These are phyloP conservation scores for Tipula unca DNA, from an alignment of 2,888 invertebrate species.

Conservation along the genomic window DNA sequence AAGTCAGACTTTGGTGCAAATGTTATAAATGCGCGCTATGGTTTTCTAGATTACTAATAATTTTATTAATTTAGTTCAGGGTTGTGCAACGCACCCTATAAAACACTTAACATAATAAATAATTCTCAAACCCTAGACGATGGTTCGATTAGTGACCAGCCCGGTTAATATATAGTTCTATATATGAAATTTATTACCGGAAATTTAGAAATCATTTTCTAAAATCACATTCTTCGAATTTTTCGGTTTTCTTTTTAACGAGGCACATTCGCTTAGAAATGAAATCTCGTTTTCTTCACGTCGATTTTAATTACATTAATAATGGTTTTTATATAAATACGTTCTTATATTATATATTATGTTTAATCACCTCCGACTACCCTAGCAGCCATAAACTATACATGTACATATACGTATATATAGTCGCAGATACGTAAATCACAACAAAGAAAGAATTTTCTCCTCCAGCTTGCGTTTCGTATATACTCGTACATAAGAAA, in stretches of 20 bases:
- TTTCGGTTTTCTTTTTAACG: not conserved
- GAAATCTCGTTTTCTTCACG: not conserved
- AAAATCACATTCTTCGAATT: not conserved
- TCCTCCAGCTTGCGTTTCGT: not conserved
- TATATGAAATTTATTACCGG: not conserved
- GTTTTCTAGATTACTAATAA: too few species aligned
- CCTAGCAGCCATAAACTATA: not conserved
- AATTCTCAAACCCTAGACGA: not conserved
- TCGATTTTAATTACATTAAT: not conserved
- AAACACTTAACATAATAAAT: not conserved
- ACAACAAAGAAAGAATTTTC: not conserved
- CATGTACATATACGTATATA: not conserved
- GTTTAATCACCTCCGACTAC: not conserved
- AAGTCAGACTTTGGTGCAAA: too few species aligned
- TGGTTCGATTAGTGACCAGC: not conserved
- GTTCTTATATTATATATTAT: not conserved
- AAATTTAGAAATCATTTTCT: not conserved
- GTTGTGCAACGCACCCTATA: too few species aligned
- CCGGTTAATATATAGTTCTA: not conserved
- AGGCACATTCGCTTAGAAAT: not conserved
- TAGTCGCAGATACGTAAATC: not conserved
- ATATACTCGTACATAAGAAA: too few species aligned
- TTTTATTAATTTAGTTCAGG: too few species aligned
- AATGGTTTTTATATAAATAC: not conserved
- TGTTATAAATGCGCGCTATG: too few species aligned